These are phyloP conservation scores for Scelioninae gen. 1 DNA, from an alignment of 2,888 invertebrate species.

Conservation along the genomic window DNA sequence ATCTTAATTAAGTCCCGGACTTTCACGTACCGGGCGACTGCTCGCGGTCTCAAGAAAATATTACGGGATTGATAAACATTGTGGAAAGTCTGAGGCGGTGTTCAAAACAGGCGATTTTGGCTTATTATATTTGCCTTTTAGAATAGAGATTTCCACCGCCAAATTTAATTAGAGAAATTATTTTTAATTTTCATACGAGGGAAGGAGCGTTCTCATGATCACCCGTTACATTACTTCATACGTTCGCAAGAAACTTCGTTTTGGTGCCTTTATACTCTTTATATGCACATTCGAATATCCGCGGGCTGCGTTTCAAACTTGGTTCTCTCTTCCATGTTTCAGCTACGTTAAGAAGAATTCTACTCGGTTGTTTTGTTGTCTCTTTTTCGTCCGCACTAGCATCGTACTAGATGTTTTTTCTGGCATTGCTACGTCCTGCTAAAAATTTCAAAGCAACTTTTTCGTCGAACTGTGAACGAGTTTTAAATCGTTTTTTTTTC, in stretches of 20 bases:
- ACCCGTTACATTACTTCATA: constrained; percentile 69
- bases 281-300: constrained; percentile 77
- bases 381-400: constrained; percentile 39
- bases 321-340: constrained; percentile 67
- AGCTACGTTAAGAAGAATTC: constrained; percentile 73
- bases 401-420: constrained; percentile 61
- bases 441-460: not conserved
- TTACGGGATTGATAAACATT: constrained; percentile 38
- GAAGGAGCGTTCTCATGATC: constrained; percentile 32
- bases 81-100: not conserved
- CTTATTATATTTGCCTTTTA: not conserved
- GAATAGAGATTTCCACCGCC: no score
- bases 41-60: constrained; percentile 64
- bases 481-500: no score
- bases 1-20: constrained; percentile 83
- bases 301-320: constrained; percentile 76
- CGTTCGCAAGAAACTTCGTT: constrained; percentile 68
- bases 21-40: constrained; percentile 76
- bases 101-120: no score
- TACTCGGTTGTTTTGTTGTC: constrained; percentile 38
- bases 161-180: no score
- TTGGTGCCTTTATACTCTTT: constrained; percentile 74
- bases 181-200: not conserved
- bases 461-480: no score
- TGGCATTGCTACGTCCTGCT: not conserved